Conservation (phyloP, 2,888 invertebrate species). For the Pteria penguin region DNA sequence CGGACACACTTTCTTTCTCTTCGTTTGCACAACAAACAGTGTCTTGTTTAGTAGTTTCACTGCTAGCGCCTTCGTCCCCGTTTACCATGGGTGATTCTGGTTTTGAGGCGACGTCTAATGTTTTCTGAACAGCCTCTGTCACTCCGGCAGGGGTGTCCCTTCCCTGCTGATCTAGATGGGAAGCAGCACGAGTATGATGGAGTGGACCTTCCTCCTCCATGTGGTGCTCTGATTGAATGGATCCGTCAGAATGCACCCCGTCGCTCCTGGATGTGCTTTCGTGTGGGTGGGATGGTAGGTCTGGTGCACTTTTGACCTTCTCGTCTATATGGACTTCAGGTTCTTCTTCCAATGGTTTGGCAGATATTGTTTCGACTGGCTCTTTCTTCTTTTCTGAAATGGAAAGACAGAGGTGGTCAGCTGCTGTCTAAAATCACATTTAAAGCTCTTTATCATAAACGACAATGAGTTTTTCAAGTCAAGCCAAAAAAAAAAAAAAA, state of each 20-base stretch:
- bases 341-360: not conserved
- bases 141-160: not conserved
- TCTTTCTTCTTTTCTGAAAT: not conserved
- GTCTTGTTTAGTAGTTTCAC: no score
- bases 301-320: not conserved
- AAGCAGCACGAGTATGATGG: not conserved
- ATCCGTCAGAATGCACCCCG: not conserved
- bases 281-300: not conserved
- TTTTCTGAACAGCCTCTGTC: not conserved
- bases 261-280: not conserved
- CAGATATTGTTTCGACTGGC: not conserved
- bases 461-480: no score
- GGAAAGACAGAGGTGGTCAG: no score
- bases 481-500: no score
- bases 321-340: not conserved
- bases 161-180: not conserved
- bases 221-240: not conserved
- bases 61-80: not conserved
- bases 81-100: not conserved
- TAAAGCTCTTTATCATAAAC: no score
- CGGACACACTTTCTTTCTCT: no score
- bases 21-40: no score
- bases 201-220: not conserved
- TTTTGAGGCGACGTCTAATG: not conserved
- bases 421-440: no score